Evolutionary conservation across 2,797 vertebrate genomes (phyloP).

Genomic region (Sebastes dallii): DNA sequence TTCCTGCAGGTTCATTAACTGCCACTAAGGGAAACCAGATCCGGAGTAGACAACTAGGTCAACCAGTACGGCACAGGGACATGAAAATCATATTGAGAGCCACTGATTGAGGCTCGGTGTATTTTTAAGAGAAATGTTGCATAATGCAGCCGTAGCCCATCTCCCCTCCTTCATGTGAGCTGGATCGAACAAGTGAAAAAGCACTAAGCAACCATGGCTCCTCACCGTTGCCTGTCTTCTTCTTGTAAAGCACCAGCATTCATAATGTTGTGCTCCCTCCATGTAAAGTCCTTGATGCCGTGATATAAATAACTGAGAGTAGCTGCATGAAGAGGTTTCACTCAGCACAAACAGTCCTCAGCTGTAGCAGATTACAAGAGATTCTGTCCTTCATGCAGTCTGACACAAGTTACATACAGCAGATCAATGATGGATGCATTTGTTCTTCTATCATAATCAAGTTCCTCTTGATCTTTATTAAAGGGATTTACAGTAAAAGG

Average conservation of each 20-base stretch:
- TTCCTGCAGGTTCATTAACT: background rate
- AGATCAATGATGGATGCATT: background rate
- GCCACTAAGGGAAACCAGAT: background rate
- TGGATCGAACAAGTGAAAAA: background rate
- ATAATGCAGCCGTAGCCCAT: background rate
- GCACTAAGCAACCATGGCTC: background rate
- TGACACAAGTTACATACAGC: background rate
- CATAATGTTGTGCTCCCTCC: background rate
- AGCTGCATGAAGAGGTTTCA: constrained; percentile 8
- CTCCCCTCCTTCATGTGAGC: background rate
- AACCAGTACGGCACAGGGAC: background rate
- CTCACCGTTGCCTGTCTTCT: background rate
- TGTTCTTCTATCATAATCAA: background rate
- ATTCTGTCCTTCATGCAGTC: background rate
- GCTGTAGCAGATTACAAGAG: background rate
- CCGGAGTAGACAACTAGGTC: background rate
- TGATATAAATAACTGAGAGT: constrained; percentile 37
- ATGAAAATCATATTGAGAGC: background rate
- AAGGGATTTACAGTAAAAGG: background rate
- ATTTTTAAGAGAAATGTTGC: constrained; percentile 1
- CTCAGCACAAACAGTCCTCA: constrained; percentile 3
- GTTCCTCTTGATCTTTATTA: background rate
- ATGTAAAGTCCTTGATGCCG: background rate
- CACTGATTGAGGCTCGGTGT: background rate
- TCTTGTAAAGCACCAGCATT: background rate